Conservation (phyloP, 2,888 invertebrate species). For the Chamaedrilus cognettii region DNA sequence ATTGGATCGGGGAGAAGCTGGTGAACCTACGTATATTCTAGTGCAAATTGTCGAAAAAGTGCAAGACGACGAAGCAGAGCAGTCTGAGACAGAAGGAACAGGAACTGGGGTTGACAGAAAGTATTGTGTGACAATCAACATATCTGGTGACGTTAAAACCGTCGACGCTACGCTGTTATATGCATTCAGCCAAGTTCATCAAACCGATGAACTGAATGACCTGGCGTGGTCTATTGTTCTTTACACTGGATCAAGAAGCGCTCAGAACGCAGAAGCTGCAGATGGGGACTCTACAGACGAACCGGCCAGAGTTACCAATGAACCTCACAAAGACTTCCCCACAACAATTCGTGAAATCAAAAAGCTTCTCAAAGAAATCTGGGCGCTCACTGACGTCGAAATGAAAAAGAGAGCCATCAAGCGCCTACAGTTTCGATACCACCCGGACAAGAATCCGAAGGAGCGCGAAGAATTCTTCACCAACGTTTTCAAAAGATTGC, state of each 20-base stretch:
- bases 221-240: too few species aligned
- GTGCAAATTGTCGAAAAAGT: slow-evolving; percentile 1
- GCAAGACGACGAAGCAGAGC: background rate
- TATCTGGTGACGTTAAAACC: too few species aligned
- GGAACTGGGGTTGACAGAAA: too few species aligned
- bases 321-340: too few species aligned
- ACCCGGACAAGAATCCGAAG: slow-evolving; percentile 6
- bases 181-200: background rate
- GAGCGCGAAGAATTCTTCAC: slow-evolving; percentile 3
- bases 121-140: too few species aligned
- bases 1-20: slow-evolving; percentile 5
- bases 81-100: too few species aligned
- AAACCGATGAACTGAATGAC: too few species aligned
- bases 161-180: background rate
- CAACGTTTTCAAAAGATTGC: background rate
- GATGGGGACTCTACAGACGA: too few species aligned
- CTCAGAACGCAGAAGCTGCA: too few species aligned
- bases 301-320: too few species aligned
- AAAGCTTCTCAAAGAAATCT: background rate
- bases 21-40: slow-evolving; percentile 2
- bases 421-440: background rate
- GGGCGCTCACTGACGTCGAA: background rate
- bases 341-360: background rate
- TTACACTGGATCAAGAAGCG: too few species aligned
- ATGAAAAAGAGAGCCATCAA: background rate